These are phyloP conservation scores for Platerodrilus igneus DNA, from an alignment of 2,888 invertebrate species.

Conservation along the genomic window DNA sequence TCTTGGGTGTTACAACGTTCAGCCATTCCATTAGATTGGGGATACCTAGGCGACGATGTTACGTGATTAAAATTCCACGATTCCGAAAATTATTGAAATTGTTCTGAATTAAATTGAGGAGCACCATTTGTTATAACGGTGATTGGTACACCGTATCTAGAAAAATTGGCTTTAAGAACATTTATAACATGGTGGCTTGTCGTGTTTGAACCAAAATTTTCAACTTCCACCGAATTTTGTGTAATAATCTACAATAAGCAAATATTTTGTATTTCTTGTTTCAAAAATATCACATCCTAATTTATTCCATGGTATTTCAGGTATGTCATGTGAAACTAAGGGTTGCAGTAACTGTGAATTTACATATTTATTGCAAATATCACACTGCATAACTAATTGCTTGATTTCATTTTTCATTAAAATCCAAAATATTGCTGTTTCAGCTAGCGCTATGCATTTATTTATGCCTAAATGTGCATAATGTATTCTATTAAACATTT, in stretches of 20 bases:
- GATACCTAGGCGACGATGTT: no score
- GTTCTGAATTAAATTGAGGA: no score
- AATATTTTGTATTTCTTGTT: not conserved
- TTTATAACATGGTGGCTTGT: no score
- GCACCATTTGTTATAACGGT: no score
- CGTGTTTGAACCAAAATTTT: no score
- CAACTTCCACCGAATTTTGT: slow-evolving; percentile 1
- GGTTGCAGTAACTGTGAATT: not conserved
- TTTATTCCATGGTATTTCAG: slow-evolving; percentile 1
- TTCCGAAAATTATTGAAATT: no score
- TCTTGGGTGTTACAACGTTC: no score
- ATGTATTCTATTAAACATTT: slow-evolving; percentile 12
- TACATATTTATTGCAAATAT: not conserved
- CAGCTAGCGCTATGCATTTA: not conserved
- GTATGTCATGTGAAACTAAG: not conserved
- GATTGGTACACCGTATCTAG: no score
- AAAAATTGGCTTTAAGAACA: no score
- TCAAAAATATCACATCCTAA: slow-evolving; percentile 5
- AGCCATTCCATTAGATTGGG: no score
- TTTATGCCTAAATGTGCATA: slow-evolving; percentile 8
- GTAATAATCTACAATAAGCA: slow-evolving; percentile 3
- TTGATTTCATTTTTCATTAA: slow-evolving; percentile 1
- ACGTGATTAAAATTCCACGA: no score
- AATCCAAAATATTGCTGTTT: not conserved
- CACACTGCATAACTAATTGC: not conserved